Evolutionary conservation across 2,113 vertebrate species (phyloP).

Genomic region (Chionodraco myersi): DNA sequence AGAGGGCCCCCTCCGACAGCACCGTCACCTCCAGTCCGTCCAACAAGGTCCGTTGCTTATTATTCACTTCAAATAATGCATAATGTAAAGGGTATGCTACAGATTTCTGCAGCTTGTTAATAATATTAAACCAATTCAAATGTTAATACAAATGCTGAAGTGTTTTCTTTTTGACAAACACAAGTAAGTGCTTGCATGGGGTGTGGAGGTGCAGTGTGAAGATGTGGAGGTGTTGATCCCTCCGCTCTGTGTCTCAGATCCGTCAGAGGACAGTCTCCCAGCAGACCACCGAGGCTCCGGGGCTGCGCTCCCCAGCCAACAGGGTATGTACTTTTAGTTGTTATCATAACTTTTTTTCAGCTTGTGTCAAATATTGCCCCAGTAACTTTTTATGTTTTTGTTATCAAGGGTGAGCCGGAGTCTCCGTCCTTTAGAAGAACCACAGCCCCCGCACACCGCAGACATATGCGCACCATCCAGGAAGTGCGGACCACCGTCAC

Average conservation of each 20-base stretch:
- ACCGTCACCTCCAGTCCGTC: slow-evolving; percentile 50
- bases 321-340: slow-evolving; percentile 61
- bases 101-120: background rate
- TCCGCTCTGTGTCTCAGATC: slow-evolving; percentile 48
- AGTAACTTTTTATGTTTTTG: background rate
- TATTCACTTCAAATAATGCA: background rate
- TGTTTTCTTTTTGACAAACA: no score
- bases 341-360: no score
- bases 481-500: slow-evolving; percentile 95
- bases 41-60: slow-evolving; percentile 64
- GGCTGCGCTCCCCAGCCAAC: slow-evolving; percentile 61
- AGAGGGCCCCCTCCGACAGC: slow-evolving; percentile 65
- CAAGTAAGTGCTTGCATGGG: background rate
- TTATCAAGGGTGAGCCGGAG: slow-evolving; percentile 71
- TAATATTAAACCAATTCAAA: background rate
- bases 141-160: background rate
- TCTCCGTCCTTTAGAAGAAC: slow-evolving; percentile 81
- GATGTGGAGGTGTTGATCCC: background rate
- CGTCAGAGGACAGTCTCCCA: slow-evolving; percentile 76
- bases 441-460: slow-evolving; percentile 81
- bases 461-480: slow-evolving; percentile 92
- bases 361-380: accelerated
- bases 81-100: no score
- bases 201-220: background rate
- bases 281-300: slow-evolving; percentile 76